Conservation (phyloP, 2,888 invertebrate species). For the Lasioglossum lativentre region DNA sequence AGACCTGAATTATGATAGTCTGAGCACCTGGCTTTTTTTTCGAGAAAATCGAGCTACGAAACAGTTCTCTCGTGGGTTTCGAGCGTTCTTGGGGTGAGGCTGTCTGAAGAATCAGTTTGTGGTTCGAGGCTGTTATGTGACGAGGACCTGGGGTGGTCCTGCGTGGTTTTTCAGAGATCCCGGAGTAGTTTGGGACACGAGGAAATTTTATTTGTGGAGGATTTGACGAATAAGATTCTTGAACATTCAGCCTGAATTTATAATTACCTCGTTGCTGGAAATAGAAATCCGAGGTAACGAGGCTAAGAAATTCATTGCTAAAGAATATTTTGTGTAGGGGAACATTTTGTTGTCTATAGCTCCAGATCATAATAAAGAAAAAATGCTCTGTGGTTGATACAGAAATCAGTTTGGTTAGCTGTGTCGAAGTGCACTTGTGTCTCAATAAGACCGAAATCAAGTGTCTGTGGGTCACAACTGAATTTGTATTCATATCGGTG, state of each 20-base stretch:
- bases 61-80: neutral
- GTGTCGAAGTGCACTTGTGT: neutral
- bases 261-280: neutral
- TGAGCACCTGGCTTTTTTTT: neutral
- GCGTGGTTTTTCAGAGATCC: neutral
- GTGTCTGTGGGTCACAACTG: neutral
- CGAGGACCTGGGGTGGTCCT: neutral
- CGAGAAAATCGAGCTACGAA: neutral
- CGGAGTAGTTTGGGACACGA: neutral
- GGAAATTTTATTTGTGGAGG: neutral
- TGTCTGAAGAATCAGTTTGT: conserved; percentile 3
- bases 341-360: too few relatives aligned
- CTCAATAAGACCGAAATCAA: neutral
- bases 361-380: too few relatives aligned
- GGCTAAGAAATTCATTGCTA: neutral
- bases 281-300: neutral
- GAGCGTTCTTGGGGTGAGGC: neutral
- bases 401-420: too few relatives aligned
- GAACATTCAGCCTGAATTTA: neutral
- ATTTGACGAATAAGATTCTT: neutral
- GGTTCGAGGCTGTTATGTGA: neutral
- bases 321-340: neutral
- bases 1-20: conserved; percentile 2
- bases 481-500: conserved; percentile 8
- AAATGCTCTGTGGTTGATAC: too few relatives aligned